Evolutionary conservation across 1,140 invertebrate genomes (phyloP), one percentile per base, ranked within the genome.

Genomic region (Chelonus insularis): DNA sequence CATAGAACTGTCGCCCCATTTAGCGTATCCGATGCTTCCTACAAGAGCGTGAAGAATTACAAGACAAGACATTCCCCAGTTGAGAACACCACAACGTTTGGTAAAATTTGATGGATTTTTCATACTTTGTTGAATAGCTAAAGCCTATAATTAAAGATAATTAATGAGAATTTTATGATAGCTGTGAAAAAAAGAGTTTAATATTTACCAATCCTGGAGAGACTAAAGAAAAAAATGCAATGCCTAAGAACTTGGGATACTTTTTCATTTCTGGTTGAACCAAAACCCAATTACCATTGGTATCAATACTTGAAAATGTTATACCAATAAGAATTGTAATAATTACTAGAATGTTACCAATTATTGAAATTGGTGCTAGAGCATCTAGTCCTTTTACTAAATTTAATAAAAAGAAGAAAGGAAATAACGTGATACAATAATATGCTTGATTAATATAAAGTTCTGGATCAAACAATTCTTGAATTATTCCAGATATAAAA

Each of bases 211-310:
- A 41, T 29, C 68, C 71, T 1, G 71, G 70, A 0, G 71, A 73
- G 32, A 59, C 67, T 54, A 74, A 64, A 14, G 71, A 64, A 55
- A 73, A 74, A 34, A 74, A 70, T 8, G 69, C 69, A 5, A 65
- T 60, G 0, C 70, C 73, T 2, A 73, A 37, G 41, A 74, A 73
- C 51, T 68, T 72, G 0, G 72, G 68, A 18, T 74, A 74, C 0
- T 63, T 2, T 1, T 39, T 21, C 0, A 69, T 0, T 8, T 68
- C 37, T 6, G 48, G 48, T 4, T 56, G 51, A 2, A 74, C 20
- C 14, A 39, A 16, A 0, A 50, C 23, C 68, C 69, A 73, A 1
- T 51, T 51, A 3, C 66, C 64, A 14, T 65, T 55, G 4, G 67
- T 48, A 0, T 72, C 70, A 48, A 68, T 68, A 2, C 72, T n/a